Evolutionary conservation across 2,113 vertebrate genomes (phyloP).

Genomic region (Lates calcarifer): DNA sequence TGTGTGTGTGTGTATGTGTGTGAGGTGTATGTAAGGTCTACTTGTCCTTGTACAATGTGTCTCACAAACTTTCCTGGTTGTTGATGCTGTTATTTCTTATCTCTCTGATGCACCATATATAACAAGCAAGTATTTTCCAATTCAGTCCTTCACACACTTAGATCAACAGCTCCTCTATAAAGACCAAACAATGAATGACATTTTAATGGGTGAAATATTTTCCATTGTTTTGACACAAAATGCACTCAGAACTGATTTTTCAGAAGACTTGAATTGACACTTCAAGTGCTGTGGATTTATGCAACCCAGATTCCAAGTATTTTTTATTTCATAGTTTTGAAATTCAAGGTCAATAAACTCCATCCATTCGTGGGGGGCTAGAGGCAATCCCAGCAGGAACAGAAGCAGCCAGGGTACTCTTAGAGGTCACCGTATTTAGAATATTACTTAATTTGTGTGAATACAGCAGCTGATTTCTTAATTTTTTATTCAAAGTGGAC

Average conservation of each 20-base stretch:
- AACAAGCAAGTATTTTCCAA: not conserved
- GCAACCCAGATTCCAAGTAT: not conserved
- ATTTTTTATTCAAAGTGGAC: not conserved
- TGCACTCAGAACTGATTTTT: not conserved
- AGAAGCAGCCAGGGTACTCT: not conserved
- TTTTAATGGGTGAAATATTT: not conserved
- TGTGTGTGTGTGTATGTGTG: not conserved
- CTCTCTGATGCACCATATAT: not conserved
- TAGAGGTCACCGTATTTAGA: not conserved
- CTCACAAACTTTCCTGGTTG: slow-evolving; percentile 4
- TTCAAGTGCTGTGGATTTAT: not conserved
- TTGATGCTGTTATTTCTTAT: not conserved
- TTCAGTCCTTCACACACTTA: not conserved
- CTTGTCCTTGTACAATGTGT: not conserved
- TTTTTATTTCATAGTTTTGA: not conserved
- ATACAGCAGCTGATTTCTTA: not conserved
- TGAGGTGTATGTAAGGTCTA: not conserved
- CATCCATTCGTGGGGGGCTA: not conserved
- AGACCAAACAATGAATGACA: not conserved
- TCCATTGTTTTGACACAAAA: not conserved
- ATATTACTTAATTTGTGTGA: not conserved
- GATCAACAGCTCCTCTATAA: not conserved
- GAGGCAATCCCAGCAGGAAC: not conserved
- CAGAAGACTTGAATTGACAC: not conserved
- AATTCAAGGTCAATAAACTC: not conserved